These are phyloP conservation scores for Triplophysa bombifrons DNA, from an alignment of 2,797 vertebrate genomes.

Conservation along the genomic window DNA sequence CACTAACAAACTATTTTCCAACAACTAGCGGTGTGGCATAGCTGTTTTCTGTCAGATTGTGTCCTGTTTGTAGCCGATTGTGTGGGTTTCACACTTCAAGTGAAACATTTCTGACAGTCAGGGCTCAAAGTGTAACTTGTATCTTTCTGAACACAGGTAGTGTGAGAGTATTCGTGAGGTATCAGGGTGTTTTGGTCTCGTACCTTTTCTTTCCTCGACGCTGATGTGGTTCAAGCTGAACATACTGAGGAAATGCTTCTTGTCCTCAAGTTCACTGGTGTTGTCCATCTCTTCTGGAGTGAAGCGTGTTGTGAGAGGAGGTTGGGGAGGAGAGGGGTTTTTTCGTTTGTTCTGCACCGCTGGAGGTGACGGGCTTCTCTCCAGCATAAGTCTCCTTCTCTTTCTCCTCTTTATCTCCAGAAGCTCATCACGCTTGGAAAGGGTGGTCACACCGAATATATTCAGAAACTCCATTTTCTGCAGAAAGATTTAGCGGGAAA, in stretches of 20 bases:
- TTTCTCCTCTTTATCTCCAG: conserved; percentile 91
- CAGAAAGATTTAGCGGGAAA: conserved; percentile 79
- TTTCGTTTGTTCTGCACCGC: conserved; percentile 82
- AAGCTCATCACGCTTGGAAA: conserved; percentile 85
- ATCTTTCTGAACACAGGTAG: not conserved
- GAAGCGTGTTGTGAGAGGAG: conserved; percentile 87
- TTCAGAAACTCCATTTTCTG: conserved; percentile 95
- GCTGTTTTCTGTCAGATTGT: not conserved
- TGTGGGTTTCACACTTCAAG: not conserved
- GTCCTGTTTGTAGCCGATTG: not conserved
- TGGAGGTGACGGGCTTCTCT: conserved; percentile 89
- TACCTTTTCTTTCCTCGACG: conserved; percentile 89
- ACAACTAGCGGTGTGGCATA: not conserved
- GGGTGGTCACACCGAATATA: conserved; percentile 89
- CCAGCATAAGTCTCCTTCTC: conserved; percentile 89
- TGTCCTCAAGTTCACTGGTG: conserved; percentile 93
- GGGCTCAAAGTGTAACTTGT: not conserved
- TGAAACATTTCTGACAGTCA: not conserved
- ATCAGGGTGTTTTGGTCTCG: conserved; percentile 27
- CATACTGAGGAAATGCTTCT: conserved; percentile 93
- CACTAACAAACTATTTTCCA: too few relatives aligned
- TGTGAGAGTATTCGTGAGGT: not conserved
- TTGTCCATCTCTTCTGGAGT: conserved; percentile 95
- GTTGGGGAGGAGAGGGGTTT: conserved; percentile 63
- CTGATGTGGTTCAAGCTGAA: conserved; percentile 94